Base-by-base conservation (phyloP, 2,797 vertebrate species). In the Muscicapa comitata region DNA sequence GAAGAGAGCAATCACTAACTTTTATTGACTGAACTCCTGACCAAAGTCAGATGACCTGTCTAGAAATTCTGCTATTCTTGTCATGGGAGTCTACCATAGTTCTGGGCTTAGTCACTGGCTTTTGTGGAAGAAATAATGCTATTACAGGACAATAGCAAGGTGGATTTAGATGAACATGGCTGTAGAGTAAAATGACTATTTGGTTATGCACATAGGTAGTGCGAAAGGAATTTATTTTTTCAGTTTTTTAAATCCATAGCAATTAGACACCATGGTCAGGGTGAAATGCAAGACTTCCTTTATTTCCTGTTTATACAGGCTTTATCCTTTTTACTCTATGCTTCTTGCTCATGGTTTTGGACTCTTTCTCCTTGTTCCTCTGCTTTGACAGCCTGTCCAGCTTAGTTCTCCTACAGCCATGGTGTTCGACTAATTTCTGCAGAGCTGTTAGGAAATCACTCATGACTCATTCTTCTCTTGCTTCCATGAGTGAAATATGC, bases 261-360 rank as follows among this genome's bases (percentile, higher is more conserved):
- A 88, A 51, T 92, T 90, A 86, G 71, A 57, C 51, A 16, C 24
- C 35, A 43, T 78, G 80, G 18, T 86, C 65, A 58, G 55, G 62
- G 77, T 90, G 77, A 95, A 95, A 93, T 70, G 63, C 80, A 96
- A 92, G 73, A 90, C 62, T 93, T 95, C 88, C 90, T 93, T 88
- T 92, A 67, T 70, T 94, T 96, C 74, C 93, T 93, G 83, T 92
- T 95, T 95, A 82, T 47, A 42, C 48, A 86, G 67, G 48, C 55
- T 65, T 40, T 74, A 21, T 89, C 18, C 43, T 76, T 84, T 88
- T 77, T 80, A 43, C 35, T 86, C 74, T 17, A 5, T 83, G 47
- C 35, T 90, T 71, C 62, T 88, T 94, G 70, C 42, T 65, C 24
- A 6, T 57, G 21, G 43, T 68, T 86, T 94, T 88, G 33, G 33